Evolutionary conservation across 2,113 vertebrate species (phyloP), one percentile per base, ranked within the genome.

Genomic region (Poeciliopsis turrubarensis): DNA sequence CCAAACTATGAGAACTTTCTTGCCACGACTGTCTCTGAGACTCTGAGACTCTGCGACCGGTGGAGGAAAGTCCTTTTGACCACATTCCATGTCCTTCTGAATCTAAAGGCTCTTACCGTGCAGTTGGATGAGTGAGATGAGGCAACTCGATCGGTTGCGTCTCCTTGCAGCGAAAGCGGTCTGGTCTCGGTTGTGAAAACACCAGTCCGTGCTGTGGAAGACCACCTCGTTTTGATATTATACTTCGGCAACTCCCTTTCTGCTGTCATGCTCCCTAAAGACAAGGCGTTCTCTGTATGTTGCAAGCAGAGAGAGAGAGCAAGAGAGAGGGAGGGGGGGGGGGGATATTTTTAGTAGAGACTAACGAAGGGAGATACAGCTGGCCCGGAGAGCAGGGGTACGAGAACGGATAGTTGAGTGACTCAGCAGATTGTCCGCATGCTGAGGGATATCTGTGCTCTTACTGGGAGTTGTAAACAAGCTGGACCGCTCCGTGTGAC

Each of bases 301-400:
- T 39, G 61, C 81, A 66, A 69, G 62, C 34, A 31, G 44, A 25
- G 62, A 74, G 61, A 22, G 79, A 60, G 63, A 26, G 31, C 3
- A 0, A 47, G 32, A 31, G 13, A 31, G 54, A 25, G 62, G 70
- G 61, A 22, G 5, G 44, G 60, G 17, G 14, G 63, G 25, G n/a
- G 63, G 65, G 72, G 71, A 19, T 89, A 88, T 91, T 88, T 92
- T 90, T 88, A 90, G 86, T 30, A 65, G 75, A 72, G 72, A 84
- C 82, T 82, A 75, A 79, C 84, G 81, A 30, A 41, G 41, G 63
- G 62, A 72, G 73, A 73, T 78, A 30, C 69, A 86, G 86, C 78
- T 82, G 82, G 70, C 68, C 68, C 60, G 14, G 64, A 39, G 77
- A 29, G 83, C 57, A 47, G 61, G 68, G 74, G 83, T 82, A 86